Conservation (phyloP, 1,140 invertebrate genomes). For the Procambarus clarkii region DNA sequence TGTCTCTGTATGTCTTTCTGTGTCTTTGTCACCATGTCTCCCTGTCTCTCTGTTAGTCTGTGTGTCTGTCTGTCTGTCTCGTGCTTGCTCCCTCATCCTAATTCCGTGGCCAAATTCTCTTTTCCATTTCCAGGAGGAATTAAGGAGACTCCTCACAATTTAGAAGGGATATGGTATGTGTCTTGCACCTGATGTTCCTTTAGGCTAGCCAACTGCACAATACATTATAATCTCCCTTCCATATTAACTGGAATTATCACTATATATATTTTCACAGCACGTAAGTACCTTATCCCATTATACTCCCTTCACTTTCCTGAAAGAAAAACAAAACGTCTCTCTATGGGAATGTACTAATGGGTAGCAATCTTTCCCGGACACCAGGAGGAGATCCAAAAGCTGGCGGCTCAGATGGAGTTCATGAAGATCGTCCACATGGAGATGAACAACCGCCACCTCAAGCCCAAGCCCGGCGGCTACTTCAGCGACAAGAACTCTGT, state of each 20-base stretch:
- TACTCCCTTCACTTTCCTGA: background rate
- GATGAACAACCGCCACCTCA: constrained; percentile 90
- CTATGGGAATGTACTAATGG: background rate
- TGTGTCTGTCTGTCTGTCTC: background rate
- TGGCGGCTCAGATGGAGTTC: constrained; percentile 92
- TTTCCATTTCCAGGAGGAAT: constrained; percentile 58
- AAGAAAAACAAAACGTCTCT: background rate
- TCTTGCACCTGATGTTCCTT: constrained; percentile 4
- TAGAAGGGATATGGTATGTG: constrained; percentile 54
- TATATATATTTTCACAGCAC: background rate
- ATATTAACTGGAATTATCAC: background rate
- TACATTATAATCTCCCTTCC: background rate
- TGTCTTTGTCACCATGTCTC: background rate
- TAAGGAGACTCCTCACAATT: constrained; percentile 57
- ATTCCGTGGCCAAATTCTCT: constrained; percentile 29
- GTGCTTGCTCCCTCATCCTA: background rate
- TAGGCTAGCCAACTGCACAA: constrained; percentile 13
- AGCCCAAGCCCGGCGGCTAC: constrained; percentile 87
- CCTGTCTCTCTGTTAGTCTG: background rate
- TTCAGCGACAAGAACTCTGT: constrained; percentile 77
- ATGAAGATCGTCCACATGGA: constrained; percentile 96
- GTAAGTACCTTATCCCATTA: constrained; percentile 11
- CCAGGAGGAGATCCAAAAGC: constrained; percentile 91
- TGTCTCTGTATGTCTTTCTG: background rate
- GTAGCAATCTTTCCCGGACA: background rate